Conservation (phyloP, 2,797 vertebrate species). For the Lagodon rhomboides region DNA sequence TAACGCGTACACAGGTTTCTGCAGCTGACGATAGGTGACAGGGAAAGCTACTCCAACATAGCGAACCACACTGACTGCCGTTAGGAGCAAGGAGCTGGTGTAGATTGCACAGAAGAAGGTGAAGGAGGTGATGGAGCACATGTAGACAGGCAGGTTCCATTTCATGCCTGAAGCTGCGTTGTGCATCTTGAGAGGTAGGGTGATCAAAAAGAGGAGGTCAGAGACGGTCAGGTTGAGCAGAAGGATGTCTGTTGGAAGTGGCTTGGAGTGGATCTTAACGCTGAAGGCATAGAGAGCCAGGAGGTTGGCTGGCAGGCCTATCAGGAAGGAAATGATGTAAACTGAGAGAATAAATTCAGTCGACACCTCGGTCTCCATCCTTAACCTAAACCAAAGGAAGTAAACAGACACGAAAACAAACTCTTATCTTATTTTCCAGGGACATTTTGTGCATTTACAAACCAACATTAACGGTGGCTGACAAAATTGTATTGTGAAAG, state of each 20-base stretch:
- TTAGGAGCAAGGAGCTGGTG: constrained; percentile 89
- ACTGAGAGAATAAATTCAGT: constrained; percentile 68
- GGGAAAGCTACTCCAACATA: constrained; percentile 87
- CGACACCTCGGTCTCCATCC: constrained; percentile 2
- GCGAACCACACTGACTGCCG: constrained; percentile 86
- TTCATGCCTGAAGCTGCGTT: constrained; percentile 73
- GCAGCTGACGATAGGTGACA: constrained; percentile 76
- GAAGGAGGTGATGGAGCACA: constrained; percentile 85
- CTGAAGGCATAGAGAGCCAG: constrained; percentile 84
- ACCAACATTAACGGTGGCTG: too few species aligned
- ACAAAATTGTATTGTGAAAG: too few species aligned
- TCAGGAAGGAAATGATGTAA: constrained; percentile 84
- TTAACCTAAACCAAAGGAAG: constrained; percentile 32
- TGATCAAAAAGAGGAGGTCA: constrained; percentile 86
- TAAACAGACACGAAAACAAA: neutral
- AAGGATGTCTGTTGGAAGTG: constrained; percentile 81
- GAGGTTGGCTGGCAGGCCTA: constrained; percentile 87
- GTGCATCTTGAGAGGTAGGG: constrained; percentile 87
- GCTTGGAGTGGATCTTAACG: constrained; percentile 75
- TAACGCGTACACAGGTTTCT: constrained; percentile 62
- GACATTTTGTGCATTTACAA: too few species aligned
- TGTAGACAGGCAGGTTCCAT: constrained; percentile 73
- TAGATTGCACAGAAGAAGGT: constrained; percentile 90
- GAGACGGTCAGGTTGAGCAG: constrained; percentile 87
- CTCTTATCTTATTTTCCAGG: too few species aligned